A percentile compares a stretch with the other conserved stretches of the same genome.
These are phyloP conservation scores for Bombus balteatus DNA, from an alignment of 1,140 invertebrate genomes.

Conservation along the genomic window DNA sequence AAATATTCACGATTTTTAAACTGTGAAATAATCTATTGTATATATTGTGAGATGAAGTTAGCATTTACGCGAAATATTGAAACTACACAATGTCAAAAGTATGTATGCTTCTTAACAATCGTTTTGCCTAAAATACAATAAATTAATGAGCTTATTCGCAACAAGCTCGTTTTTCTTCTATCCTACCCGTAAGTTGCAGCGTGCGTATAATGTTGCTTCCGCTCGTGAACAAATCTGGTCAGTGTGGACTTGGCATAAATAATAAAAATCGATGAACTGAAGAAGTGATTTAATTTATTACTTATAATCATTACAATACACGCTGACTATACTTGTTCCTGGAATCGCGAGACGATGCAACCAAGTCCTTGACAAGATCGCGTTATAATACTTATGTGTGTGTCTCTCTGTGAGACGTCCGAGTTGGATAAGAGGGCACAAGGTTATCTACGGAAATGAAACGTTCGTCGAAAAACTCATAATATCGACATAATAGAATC, in stretches of 20 bases:
- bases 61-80: no score
- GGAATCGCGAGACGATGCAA: not conserved
- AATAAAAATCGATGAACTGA: not conserved
- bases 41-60: no score
- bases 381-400: not conserved
- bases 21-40: no score
- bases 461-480: not conserved
- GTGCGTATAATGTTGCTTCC: no score
- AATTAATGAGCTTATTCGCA: not conserved
- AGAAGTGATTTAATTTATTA: not conserved
- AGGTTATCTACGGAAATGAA: constrained; percentile 1
- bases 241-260: not conserved
- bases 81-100: no score
- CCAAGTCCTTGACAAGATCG: not conserved
- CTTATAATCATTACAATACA: not conserved
- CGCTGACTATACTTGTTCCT: not conserved
- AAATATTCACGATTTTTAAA: no score
- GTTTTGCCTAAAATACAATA: no score
- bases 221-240: no score
- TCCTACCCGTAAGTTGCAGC: not conserved
- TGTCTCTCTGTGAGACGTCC: not conserved
- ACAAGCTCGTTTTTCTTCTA: not conserved
- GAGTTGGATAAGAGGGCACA: not conserved
- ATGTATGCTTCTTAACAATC: no score
- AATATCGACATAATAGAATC: not conserved